These are phyloP conservation scores for Crotalus tigris DNA, from an alignment of 2,113 vertebrate genomes.

Conservation along the genomic window DNA sequence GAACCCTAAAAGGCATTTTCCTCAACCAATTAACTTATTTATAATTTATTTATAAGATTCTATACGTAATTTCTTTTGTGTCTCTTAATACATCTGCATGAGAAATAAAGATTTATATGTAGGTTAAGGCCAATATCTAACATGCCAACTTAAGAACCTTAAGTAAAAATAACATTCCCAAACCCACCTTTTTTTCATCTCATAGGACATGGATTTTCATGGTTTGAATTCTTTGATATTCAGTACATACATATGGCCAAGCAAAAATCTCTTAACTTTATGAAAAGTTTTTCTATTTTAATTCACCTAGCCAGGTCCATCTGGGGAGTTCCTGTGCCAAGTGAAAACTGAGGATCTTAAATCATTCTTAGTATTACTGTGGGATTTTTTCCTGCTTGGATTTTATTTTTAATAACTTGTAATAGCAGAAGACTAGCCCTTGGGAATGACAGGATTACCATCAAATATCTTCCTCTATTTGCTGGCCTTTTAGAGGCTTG, in stretches of 20 bases:
- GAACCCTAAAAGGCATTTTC: neutral
- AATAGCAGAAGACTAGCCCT: conserved; percentile 52
- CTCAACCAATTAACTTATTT: neutral
- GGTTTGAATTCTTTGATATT: neutral
- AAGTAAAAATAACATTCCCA: neutral
- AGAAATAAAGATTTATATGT: neutral
- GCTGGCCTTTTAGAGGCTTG: conserved; percentile 44
- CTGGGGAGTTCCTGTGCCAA: conserved; percentile 15
- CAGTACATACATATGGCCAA: neutral
- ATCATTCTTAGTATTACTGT: conserved; percentile 20
- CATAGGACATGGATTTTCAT: neutral
- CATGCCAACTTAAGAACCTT: neutral
- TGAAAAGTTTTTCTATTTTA: conserved; percentile 22
- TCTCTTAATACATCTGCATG: neutral
- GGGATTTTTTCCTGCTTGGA: conserved; percentile 45
- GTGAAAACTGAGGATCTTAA: conserved; percentile 8
- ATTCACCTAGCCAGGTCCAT: neutral
- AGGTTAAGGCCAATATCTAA: neutral
- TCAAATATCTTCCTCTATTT: conserved; percentile 57
- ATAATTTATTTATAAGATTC: neutral
- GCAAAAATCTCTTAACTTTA: conserved; percentile 1
- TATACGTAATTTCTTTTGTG: neutral
- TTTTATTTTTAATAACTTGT: conserved; percentile 57
- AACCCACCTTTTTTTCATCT: neutral
- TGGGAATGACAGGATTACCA: conserved; percentile 56